Evolutionary conservation across 2,797 vertebrate genomes (phyloP).

Genomic region (Zenarchopterus dispar): DNA sequence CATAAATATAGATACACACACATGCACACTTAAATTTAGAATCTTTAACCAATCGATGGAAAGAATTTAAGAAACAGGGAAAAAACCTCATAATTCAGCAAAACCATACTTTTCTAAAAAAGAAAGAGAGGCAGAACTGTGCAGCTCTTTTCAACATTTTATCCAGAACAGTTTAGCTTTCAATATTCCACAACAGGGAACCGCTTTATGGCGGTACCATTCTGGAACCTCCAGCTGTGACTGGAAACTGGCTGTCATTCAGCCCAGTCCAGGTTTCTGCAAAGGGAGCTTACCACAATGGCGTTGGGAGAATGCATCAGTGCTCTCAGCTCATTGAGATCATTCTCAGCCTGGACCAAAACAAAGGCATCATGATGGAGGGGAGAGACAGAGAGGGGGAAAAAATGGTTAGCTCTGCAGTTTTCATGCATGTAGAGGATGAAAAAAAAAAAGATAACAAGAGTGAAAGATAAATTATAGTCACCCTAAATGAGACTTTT

Average conservation of each 20-base stretch:
- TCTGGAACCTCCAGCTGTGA: constrained; percentile 65
- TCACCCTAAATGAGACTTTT: neutral
- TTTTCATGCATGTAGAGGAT: constrained; percentile 51
- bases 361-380: constrained; percentile 70
- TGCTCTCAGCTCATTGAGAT: constrained; percentile 99
- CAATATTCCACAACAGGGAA: constrained; percentile 30
- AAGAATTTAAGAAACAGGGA: neutral
- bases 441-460: constrained; percentile 8
- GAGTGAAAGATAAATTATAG: constrained; percentile 16
- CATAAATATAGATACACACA: too few relatives aligned
- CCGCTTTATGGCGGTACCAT: constrained; percentile 25
- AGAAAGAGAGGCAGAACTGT: neutral
- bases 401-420: constrained; percentile 81
- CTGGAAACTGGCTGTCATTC: constrained; percentile 51
- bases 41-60: neutral
- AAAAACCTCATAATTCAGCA: neutral
- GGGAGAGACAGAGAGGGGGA: constrained; percentile 59
- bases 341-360: constrained; percentile 94
- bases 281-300: constrained; percentile 93
- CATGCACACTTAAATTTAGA: too few relatives aligned
- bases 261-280: constrained; percentile 49
- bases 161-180: constrained; percentile 41
- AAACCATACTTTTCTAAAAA: neutral
- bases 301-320: constrained; percentile 99
- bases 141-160: neutral